Evolutionary conservation across 2,888 invertebrate genomes (phyloP).

Genomic region (Augiades crinisus): DNA sequence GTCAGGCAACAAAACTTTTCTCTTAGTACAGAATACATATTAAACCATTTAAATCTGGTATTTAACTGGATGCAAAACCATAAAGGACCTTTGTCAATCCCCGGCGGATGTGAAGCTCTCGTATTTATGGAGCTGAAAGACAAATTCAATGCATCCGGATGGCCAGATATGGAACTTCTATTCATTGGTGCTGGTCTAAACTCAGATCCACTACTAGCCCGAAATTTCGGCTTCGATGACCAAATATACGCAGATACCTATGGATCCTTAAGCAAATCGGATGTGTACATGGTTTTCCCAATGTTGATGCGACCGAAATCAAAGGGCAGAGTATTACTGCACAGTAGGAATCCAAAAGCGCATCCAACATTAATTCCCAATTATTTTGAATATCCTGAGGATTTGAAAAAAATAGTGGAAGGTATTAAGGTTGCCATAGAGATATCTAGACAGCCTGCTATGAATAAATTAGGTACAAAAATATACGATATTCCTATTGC

Average conservation of each 20-base stretch:
- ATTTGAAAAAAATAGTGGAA: slow-evolving; percentile 83
- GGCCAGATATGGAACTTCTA: slow-evolving; percentile 85
- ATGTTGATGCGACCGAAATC: slow-evolving; percentile 88
- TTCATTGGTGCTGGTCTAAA: slow-evolving; percentile 81
- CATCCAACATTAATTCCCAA: slow-evolving; percentile 90
- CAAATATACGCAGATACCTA: slow-evolving; percentile 65
- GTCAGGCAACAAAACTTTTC: slow-evolving; percentile 61
- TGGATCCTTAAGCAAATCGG: slow-evolving; percentile 58
- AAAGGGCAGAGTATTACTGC: slow-evolving; percentile 85
- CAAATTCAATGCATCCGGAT: slow-evolving; percentile 74
- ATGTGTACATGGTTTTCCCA: slow-evolving; percentile 82
- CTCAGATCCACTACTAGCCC: slow-evolving; percentile 64
- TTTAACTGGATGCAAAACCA: slow-evolving; percentile 79
- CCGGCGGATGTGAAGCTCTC: slow-evolving; percentile 85
- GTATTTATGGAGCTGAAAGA: slow-evolving; percentile 83
- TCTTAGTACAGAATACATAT: slow-evolving; percentile 56
- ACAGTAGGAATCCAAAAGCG: slow-evolving; percentile 85
- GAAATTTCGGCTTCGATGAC: slow-evolving; percentile 78
- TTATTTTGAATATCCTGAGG: slow-evolving; percentile 85
- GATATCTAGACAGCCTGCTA: slow-evolving; percentile 79
- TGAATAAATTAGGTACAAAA: slow-evolving; percentile 81
- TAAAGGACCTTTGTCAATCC: slow-evolving; percentile 81
- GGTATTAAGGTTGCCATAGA: slow-evolving; percentile 83
- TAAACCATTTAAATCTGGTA: slow-evolving; percentile 63
- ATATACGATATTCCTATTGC: slow-evolving; percentile 82